Conservation (phyloP, 2,888 invertebrate species). For the Oconnorella tubifera region DNA sequence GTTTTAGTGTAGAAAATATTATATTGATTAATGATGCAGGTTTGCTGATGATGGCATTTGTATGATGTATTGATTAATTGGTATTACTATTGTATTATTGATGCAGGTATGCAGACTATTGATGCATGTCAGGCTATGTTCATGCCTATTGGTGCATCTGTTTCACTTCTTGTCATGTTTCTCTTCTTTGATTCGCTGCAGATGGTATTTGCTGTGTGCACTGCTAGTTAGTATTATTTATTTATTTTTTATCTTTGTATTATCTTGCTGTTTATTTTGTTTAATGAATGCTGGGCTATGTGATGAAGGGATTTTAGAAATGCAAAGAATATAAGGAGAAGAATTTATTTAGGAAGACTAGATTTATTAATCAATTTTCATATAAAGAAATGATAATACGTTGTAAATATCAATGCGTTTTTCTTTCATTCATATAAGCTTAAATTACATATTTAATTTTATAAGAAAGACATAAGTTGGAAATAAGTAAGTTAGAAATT, state of each 20-base stretch:
- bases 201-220: constrained; percentile 78
- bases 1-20: too few relatives aligned
- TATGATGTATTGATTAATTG: too few relatives aligned
- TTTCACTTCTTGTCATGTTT: constrained; percentile 94
- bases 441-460: too few relatives aligned
- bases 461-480: too few relatives aligned
- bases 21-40: too few relatives aligned
- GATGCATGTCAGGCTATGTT: constrained; percentile 96
- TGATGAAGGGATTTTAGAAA: too few relatives aligned
- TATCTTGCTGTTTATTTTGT: neutral
- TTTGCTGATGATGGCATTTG: too few relatives aligned
- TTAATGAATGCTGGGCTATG: too few relatives aligned
- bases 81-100: neutral
- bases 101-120: constrained; percentile 76
- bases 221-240: constrained; percentile 72
- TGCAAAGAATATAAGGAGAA: neutral
- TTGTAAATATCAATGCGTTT: too few relatives aligned
- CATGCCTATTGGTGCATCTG: constrained; percentile 85
- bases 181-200: constrained; percentile 99
- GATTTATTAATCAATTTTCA: neutral
- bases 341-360: neutral
- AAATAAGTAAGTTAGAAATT: too few relatives aligned
- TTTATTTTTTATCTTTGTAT: neutral
- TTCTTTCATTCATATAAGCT: too few relatives aligned
- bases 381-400: too few relatives aligned